phyloP scores from a whole-genome alignment of 2,113 vertebrate genomes.

The Ceyx cyanopectus region DNA sequence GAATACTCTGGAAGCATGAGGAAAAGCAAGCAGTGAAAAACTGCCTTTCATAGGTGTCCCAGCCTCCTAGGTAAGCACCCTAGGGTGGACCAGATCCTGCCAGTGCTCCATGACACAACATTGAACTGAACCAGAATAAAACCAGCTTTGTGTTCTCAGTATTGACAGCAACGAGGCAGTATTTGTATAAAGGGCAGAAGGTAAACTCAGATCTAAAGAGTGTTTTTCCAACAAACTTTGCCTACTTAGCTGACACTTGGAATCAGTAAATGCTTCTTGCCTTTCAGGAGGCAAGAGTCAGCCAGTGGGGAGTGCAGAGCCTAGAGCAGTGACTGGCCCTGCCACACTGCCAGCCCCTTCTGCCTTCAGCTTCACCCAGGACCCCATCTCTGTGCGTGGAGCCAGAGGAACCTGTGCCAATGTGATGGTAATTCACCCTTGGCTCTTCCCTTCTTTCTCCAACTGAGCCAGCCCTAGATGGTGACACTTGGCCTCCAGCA shows the following conservation, averaged over 20 bases:
- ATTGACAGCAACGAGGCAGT: not conserved
- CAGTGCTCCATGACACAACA: not conserved
- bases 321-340: fast-evolving
- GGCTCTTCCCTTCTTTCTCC: not conserved
- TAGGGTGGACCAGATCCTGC: not conserved
- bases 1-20: not conserved
- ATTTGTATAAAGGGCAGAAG: not conserved
- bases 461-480: not conserved
- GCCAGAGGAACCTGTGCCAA: not conserved
- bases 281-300: not conserved
- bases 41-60: not conserved
- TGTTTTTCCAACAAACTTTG: not conserved
- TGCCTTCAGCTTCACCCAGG: not conserved
- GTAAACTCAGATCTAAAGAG: not conserved
- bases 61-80: not conserved
- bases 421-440: not conserved
- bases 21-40: not conserved
- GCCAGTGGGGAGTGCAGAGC: not conserved
- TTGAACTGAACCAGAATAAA: not conserved
- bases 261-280: not conserved
- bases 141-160: not conserved
- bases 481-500: not conserved
- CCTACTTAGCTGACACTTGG: not conserved
- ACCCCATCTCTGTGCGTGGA: fast-evolving
- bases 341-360: fast-evolving